Conservation (phyloP, 2,888 invertebrate species). For the Dinocampus coccinellae region DNA sequence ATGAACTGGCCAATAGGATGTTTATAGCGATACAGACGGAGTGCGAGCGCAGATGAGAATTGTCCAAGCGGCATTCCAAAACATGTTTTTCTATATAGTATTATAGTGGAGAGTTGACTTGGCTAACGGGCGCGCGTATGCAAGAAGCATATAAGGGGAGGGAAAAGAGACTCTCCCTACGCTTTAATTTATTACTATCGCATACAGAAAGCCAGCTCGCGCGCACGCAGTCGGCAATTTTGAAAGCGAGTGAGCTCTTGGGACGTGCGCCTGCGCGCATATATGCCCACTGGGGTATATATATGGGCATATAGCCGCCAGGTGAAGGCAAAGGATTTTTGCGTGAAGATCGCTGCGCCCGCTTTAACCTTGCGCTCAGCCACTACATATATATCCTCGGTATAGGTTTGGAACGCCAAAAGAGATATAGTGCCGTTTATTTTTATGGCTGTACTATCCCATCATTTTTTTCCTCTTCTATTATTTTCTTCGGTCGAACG, state of each 20-base stretch:
- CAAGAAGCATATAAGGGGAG: constrained; percentile 49
- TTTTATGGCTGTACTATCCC: constrained; percentile 8
- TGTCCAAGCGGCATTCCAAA: constrained; percentile 43
- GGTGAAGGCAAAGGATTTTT: constrained; percentile 40
- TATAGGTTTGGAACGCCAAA: constrained; percentile 1
- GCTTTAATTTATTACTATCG: constrained; percentile 52
- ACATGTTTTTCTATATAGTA: constrained; percentile 46
- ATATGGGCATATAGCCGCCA: constrained; percentile 32
- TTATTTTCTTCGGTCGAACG: neutral
- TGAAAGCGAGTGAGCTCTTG: constrained; percentile 43
- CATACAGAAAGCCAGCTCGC: constrained; percentile 20
- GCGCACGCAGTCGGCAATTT: constrained; percentile 51
- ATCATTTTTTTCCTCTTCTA: constrained; percentile 3
- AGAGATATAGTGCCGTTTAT: constrained; percentile 3
- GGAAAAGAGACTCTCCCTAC: constrained; percentile 29
- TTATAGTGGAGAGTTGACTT: constrained; percentile 26
- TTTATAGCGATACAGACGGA: neutral
- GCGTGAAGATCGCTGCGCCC: constrained; percentile 32
- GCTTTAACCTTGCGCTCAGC: constrained; percentile 7
- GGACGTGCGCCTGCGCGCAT: constrained; percentile 10
- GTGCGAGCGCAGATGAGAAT: constrained; percentile 21
- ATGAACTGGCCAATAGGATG: constrained; percentile 4
- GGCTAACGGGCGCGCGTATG: constrained; percentile 47
- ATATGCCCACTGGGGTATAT: constrained; percentile 41
- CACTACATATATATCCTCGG: neutral